Base-by-base conservation (phyloP, 1,140 invertebrate genomes). In the Aphaenogaster ashmeadi region DNA sequence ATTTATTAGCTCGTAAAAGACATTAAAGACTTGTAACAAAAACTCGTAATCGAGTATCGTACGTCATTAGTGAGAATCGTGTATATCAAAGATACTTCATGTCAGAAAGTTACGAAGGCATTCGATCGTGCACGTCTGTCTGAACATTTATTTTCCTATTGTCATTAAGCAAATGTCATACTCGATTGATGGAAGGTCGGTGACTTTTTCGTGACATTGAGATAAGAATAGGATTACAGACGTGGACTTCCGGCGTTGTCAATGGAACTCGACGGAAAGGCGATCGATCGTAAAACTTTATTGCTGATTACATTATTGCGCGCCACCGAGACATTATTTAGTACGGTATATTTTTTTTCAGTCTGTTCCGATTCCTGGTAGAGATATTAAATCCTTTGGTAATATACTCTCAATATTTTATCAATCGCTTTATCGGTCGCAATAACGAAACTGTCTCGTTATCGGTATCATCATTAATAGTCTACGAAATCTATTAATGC, bases 171-270 rank as follows among this genome's bases (percentile, higher is more conserved):
- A 80, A 33, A 56, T 41, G 79, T 81, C 47, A 54, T 27, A 8
- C 9, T 56, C 47, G 36, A 71, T 71, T 81, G 47, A 71, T 54
- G 36, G 36, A n/a, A 54, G 36, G 47, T 81, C 64, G n/a, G 15
- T 41, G 78, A 71, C n/a, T 54, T n/a, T 72, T 3, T 33, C 15
- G 13, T n/a, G 75, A 79, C 27, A 62, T 44, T 33, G 62, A 69
- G 33, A 69, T 41, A 27, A 81, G 36, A 81, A 80, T 69, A 69
- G 50, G 27, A 38, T 69, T 54, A 54, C 21, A n/a, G 62, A 81
- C 5, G 21, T 41, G n/a, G n/a, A 72, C 38, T 81, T 81, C 66
- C 38, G 38, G 18, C 21, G 21, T 41, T 44, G 50, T 44, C 60
- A 72, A 38, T 71, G 38, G 27, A 13, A 33, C 21, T 33, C 13